Conservation (phyloP, 1,140 invertebrate genomes). For the Portunus trituberculatus region DNA sequence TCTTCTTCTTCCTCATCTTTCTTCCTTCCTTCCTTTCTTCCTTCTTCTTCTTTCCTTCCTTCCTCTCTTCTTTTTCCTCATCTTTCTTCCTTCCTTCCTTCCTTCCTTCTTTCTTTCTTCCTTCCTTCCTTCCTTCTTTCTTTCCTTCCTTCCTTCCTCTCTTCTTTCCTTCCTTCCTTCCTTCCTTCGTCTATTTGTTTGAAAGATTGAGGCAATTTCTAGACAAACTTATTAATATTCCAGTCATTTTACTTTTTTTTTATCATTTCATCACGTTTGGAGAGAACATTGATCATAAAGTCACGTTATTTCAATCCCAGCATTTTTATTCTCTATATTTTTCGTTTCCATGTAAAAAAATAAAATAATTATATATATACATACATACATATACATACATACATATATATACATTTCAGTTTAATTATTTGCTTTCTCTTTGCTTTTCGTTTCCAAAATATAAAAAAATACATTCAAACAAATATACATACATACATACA, state of each 20-base stretch:
- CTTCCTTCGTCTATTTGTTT: background rate
- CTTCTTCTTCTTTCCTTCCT: background rate
- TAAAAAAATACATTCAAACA: background rate
- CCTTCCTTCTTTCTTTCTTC: background rate
- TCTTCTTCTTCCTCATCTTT: background rate
- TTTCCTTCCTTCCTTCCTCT: background rate
- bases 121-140: background rate
- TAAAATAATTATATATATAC: constrained; percentile 53
- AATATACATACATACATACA: constrained; percentile 6
- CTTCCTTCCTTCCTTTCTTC: background rate
- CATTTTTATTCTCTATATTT: too few species aligned
- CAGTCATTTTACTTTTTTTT: too few species aligned
- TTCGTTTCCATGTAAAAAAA: too few species aligned
- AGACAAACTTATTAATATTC: too few species aligned
- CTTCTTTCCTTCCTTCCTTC: background rate
- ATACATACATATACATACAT: constrained; percentile 42
- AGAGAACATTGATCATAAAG: too few species aligned
- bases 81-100: background rate
- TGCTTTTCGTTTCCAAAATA: too few species aligned
- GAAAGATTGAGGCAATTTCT: too few species aligned
- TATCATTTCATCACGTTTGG: too few species aligned
- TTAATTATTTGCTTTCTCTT: background rate
- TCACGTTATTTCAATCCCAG: too few species aligned
- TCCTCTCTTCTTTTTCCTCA: background rate
- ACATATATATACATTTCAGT: constrained; percentile 32